phyloP scores from a whole-genome alignment of 2,797 vertebrate genomes.

The Gymnopithys bicolor region DNA sequence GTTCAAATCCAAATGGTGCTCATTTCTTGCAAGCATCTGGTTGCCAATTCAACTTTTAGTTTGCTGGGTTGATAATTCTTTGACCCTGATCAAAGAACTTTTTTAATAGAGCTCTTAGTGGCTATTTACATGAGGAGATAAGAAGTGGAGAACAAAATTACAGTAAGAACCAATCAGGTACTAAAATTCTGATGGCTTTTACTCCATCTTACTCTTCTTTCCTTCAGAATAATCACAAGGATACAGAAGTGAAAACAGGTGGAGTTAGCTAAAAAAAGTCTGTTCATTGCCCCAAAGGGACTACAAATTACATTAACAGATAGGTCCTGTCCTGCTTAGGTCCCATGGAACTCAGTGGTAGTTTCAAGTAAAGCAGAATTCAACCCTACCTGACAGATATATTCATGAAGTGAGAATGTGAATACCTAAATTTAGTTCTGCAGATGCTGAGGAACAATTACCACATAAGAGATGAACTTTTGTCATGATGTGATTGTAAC shows the following conservation, averaged over 20 bases:
- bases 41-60: constrained; percentile 25
- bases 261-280: constrained; percentile 1
- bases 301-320: background rate
- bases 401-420: background rate
- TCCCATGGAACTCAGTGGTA: background rate
- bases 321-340: background rate
- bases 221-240: constrained; percentile 10
- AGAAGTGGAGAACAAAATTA: background rate
- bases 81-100: constrained; percentile 37
- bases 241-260: constrained; percentile 20
- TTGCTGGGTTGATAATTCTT: constrained; percentile 47
- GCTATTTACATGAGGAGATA: background rate
- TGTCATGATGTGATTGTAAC: background rate
- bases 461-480: background rate
- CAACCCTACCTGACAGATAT: background rate
- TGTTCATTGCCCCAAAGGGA: background rate
- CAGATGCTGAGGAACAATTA: background rate
- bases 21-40: constrained; percentile 25
- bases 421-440: background rate
- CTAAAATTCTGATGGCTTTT: background rate
- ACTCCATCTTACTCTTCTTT: background rate
- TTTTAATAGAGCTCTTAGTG: constrained; percentile 25
- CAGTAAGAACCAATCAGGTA: background rate
- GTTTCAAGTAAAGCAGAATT: background rate
- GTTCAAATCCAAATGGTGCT: constrained; percentile 5